A percentile compares a stretch with the other conserved stretches of the same genome.
These are phyloP conservation scores for Callaeas wilsoni DNA, from an alignment of 2,113 vertebrate genomes.

Conservation along the genomic window DNA sequence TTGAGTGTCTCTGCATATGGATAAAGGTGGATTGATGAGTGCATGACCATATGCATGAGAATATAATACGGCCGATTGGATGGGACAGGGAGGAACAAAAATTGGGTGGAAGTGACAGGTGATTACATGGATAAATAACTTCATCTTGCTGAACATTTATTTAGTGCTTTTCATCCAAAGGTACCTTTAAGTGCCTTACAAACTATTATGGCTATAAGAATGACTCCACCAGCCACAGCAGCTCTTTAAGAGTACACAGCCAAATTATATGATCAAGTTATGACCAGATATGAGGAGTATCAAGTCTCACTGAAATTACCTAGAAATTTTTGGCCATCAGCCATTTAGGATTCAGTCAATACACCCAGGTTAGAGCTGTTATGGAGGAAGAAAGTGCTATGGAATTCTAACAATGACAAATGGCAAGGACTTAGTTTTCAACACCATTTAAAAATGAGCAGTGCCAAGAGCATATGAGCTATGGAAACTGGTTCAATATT, in stretches of 20 bases:
- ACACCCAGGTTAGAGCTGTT: constrained; percentile 12
- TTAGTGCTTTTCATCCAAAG: constrained; percentile 65
- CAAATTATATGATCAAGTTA: constrained; percentile 59
- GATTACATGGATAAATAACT: constrained; percentile 69
- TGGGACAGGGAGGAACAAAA: constrained; percentile 67
- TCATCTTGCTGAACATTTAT: constrained; percentile 57
- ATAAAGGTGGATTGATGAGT: constrained; percentile 65
- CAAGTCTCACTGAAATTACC: constrained; percentile 53
- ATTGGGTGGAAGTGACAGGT: constrained; percentile 64
- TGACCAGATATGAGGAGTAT: constrained; percentile 59
- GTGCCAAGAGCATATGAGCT: neutral
- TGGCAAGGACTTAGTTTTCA: constrained; percentile 8
- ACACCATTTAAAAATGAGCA: neutral
- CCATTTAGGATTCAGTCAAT: constrained; percentile 35
- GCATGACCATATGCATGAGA: constrained; percentile 60
- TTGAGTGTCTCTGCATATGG: constrained; percentile 61
- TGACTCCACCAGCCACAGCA: constrained; percentile 54
- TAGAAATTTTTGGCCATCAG: constrained; percentile 53
- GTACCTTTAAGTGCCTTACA: constrained; percentile 67
- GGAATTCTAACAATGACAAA: constrained; percentile 40
- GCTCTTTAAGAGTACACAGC: constrained; percentile 62
- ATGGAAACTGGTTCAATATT: neutral
- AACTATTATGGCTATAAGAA: constrained; percentile 66
- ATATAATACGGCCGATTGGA: constrained; percentile 59
- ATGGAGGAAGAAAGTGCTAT: constrained; percentile 23